Evolutionary conservation across 2,113 vertebrate genomes (phyloP).

Genomic region (Limanda limanda): DNA sequence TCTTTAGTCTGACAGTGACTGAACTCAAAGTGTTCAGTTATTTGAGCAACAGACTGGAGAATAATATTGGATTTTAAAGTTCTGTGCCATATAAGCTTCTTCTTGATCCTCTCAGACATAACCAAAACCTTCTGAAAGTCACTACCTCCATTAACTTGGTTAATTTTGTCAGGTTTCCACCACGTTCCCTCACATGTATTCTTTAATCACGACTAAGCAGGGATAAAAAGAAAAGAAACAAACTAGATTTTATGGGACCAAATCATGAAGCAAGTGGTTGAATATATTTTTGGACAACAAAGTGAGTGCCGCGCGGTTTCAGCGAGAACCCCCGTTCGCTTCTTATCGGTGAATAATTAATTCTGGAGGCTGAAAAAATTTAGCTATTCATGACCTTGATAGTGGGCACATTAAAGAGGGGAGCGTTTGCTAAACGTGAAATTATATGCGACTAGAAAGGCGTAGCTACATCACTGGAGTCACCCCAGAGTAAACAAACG

Average conservation of each 20-base stretch:
- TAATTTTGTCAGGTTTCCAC: neutral
- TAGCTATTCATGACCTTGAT: slow-evolving; percentile 80
- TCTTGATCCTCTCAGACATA: slow-evolving; percentile 67
- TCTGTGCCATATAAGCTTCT: slow-evolving; percentile 53
- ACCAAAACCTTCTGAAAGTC: slow-evolving; percentile 26
- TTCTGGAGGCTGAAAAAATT: slow-evolving; percentile 59
- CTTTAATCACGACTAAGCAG: neutral
- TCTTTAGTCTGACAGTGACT: slow-evolving; percentile 42
- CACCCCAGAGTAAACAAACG: slow-evolving; percentile 83
- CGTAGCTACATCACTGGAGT: slow-evolving; percentile 78
- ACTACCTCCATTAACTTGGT: slow-evolving; percentile 18
- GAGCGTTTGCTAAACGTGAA: slow-evolving; percentile 78
- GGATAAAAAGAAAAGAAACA: neutral
- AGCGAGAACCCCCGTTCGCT: slow-evolving; percentile 32
- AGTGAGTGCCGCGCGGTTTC: slow-evolving; percentile 26
- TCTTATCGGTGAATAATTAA: slow-evolving; percentile 75
- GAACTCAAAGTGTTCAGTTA: slow-evolving; percentile 37
- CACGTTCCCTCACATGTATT: neutral
- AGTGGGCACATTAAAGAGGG: slow-evolving; percentile 74
- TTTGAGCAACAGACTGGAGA: slow-evolving; percentile 35
- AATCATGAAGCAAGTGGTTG: slow-evolving; percentile 13
- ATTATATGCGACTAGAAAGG: slow-evolving; percentile 81
- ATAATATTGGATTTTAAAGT: slow-evolving; percentile 55
- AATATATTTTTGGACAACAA: slow-evolving; percentile 48
- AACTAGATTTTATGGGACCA: slow-evolving; percentile 2